phyloP scores from a whole-genome alignment of 2,113 vertebrate species.

The Sigmodon hispidus region DNA sequence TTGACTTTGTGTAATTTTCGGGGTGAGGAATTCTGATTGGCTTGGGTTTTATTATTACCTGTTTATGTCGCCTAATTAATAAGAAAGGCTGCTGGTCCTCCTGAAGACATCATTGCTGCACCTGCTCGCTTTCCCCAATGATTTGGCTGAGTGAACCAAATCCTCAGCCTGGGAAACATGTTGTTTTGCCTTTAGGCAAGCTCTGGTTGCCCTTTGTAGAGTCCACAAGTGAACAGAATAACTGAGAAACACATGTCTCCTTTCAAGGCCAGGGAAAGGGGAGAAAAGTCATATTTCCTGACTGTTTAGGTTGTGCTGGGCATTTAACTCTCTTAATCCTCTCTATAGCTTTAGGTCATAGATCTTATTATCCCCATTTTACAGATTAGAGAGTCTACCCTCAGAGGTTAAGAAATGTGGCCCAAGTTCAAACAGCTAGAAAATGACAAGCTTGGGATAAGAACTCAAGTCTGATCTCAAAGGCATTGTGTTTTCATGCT shows the following conservation, averaged over 20 bases:
- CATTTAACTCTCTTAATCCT: conserved; percentile 74
- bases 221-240: conserved; percentile 30
- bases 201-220: not conserved
- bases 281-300: conserved; percentile 61
- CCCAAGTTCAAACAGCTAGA: conserved; percentile 66
- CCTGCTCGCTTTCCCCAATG: not conserved
- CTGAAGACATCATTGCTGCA: not conserved
- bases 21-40: not conserved
- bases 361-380: conserved; percentile 79
- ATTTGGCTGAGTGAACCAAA: conserved; percentile 42
- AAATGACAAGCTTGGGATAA: conserved; percentile 64
- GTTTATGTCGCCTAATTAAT: conserved; percentile 67
- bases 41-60: conserved; percentile 58
- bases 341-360: conserved; percentile 63
- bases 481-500: conserved; percentile 28
- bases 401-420: conserved; percentile 65
- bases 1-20: conserved; percentile 59
- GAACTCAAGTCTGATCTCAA: conserved; percentile 59
- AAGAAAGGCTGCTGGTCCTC: not conserved
- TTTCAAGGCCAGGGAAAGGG: conserved; percentile 56
- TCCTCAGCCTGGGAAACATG: not conserved
- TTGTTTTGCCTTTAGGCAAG: conserved; percentile 67
- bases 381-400: conserved; percentile 72
- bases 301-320: conserved; percentile 50
- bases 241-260: not conserved